Conservation (phyloP, 1,140 invertebrate genomes). For the Leguminivora glycinivorella region DNA sequence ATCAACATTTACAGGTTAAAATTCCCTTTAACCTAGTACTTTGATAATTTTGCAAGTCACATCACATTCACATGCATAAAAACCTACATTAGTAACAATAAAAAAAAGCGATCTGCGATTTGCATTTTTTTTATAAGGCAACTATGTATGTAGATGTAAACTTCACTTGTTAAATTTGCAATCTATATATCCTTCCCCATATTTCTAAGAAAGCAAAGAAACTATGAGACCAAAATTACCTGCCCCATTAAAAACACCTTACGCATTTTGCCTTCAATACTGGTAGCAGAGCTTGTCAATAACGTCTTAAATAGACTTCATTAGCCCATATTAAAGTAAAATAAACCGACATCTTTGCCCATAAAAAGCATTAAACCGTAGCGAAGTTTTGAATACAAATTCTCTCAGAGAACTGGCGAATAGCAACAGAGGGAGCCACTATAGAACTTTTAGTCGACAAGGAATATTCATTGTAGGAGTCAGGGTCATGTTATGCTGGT, state of each 20-base stretch:
- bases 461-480: neutral
- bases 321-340: constrained; percentile 11
- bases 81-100: no score
- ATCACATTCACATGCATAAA: no score
- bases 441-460: neutral
- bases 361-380: neutral
- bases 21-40: no score
- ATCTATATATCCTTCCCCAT: neutral
- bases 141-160: neutral
- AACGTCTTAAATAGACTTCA: constrained; percentile 3
- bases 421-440: neutral
- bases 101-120: no score
- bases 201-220: neutral
- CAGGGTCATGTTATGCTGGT: neutral
- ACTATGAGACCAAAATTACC: neutral
- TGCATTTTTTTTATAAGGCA: neutral
- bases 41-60: no score
- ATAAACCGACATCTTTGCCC: neutral
- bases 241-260: neutral
- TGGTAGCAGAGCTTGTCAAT: neutral
- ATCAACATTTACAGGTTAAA: no score
- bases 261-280: neutral
- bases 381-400: neutral
- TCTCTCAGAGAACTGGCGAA: neutral
- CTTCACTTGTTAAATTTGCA: neutral